phyloP scores from a whole-genome alignment of 2,797 vertebrate genomes.

The Sebastes jordani region DNA sequence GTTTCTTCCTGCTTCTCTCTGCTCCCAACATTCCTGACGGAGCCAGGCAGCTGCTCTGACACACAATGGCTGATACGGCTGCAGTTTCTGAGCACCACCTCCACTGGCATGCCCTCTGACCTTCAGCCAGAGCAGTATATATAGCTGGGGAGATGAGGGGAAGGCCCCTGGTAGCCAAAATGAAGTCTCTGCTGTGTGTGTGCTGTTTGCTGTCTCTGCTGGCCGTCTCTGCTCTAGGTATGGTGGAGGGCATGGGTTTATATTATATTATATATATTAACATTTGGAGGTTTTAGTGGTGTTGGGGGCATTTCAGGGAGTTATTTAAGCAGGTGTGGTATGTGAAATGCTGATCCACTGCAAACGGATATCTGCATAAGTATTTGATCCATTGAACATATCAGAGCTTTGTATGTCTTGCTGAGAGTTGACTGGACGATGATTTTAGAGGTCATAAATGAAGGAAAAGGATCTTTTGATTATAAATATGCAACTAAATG shows the following conservation, averaged over 20 bases:
- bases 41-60: conserved; percentile 64
- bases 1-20: neutral
- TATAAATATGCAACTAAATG: neutral
- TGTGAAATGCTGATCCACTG: neutral
- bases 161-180: conserved; percentile 92
- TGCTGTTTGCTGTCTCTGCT: conserved; percentile 88
- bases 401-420: neutral
- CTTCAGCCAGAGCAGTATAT: conserved; percentile 83
- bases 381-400: neutral
- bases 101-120: conserved; percentile 78
- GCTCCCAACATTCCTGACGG: conserved; percentile 31
- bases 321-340: neutral
- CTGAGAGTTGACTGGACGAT: neutral
- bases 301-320: neutral
- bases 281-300: neutral
- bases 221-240: conserved; percentile 89
- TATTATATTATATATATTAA: neutral
- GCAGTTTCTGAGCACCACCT: conserved; percentile 56
- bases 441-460: neutral
- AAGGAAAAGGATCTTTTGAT: neutral
- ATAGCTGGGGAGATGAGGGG: conserved; percentile 80
- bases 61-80: conserved; percentile 56
- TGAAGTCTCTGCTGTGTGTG: conserved; percentile 88
- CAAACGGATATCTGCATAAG: neutral
- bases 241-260: neutral